Percentiles rank a stretch among this genome's conserved stretches.
Evolutionary conservation across 2,797 vertebrate species (phyloP).

Genomic region (Mus caroli): DNA sequence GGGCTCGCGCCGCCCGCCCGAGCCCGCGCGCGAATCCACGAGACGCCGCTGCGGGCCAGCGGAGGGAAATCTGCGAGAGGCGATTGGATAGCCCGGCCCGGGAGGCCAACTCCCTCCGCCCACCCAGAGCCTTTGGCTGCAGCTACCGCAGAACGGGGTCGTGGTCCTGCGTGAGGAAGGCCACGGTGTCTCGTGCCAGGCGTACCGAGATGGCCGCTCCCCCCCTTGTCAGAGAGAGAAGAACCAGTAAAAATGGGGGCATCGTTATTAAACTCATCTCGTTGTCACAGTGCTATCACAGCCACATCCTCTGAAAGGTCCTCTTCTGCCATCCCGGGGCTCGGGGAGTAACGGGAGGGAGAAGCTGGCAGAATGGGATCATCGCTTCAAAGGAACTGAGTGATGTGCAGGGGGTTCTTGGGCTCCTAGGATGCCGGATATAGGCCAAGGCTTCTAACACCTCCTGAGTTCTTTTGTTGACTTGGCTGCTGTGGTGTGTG

Average conservation of each 20-base stretch:
- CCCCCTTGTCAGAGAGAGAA: not conserved
- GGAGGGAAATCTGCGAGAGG: constrained; percentile 52
- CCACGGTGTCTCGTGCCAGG: not conserved
- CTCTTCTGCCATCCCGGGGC: not conserved
- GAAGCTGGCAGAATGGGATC: not conserved
- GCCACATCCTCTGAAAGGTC: not conserved
- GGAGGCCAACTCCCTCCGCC: not conserved
- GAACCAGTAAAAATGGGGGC: not conserved
- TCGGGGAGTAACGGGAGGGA: not conserved
- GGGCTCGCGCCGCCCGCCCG: constrained; percentile 70
- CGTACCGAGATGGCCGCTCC: not conserved
- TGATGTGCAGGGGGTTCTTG: not conserved
- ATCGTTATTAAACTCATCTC: not conserved
- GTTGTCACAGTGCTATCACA: not conserved
- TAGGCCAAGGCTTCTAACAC: not conserved
- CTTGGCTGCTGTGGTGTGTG: not conserved
- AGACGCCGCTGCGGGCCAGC: constrained; percentile 34
- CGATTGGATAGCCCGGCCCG: not conserved
- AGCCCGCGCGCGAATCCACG: constrained; percentile 65
- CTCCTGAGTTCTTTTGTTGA: not conserved
- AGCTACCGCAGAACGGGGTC: not conserved
- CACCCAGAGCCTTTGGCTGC: not conserved
- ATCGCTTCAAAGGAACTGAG: not conserved
- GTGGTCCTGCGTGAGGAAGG: not conserved
- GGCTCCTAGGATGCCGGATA: too few relatives aligned